Base-by-base conservation (phyloP, 2,888 invertebrate genomes). In the Allacma fusca region DNA sequence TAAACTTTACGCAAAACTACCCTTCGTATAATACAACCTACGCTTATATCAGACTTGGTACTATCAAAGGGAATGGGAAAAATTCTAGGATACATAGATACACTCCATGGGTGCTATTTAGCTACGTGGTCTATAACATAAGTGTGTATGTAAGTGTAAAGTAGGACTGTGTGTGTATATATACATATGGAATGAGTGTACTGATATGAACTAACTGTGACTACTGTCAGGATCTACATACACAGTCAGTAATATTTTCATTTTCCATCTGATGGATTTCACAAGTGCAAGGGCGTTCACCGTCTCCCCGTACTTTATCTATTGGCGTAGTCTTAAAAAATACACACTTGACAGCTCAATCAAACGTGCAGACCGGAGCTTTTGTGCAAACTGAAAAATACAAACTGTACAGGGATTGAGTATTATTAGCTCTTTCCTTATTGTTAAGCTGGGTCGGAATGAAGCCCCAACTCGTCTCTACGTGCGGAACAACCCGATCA, bases 321-420 rank as follows among this genome's bases (percentile, higher is more conserved):
- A 16, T 13, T 16, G n/a, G n/a, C 50, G 16, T n/a, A 73, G 34
- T 76, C 69, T 62, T 64, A 76, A 76, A 76, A 76, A 69, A 76
- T 70, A 70, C 76, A 70, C 76, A 69, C 70, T 70, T 70, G 70
- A 76, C 76, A 70, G 69, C 76, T 76, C 76, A 76, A 76, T 76
- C 70, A 76, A 70, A 64, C 43, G 62, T 44, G 34, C 21, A 23
- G 23, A 62, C 28, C 23, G 28, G 40, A 69, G 64, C 76, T 43
- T 69, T 70, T 70, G 76, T 75, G 69, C 57, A 75, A 75, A 75
- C 75, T 75, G 23, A 43, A 74, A 65, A 74, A 23, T 44, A 40
- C 34, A 50, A 43, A 24, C 75, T 75, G 29, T 59, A 26, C 9
- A 23, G 24, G 26, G 62, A 23, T 62, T 24, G 62, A 21, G 62